Base-by-base conservation (phyloP, 2,888 invertebrate genomes). In the Onchidella celtica region DNA sequence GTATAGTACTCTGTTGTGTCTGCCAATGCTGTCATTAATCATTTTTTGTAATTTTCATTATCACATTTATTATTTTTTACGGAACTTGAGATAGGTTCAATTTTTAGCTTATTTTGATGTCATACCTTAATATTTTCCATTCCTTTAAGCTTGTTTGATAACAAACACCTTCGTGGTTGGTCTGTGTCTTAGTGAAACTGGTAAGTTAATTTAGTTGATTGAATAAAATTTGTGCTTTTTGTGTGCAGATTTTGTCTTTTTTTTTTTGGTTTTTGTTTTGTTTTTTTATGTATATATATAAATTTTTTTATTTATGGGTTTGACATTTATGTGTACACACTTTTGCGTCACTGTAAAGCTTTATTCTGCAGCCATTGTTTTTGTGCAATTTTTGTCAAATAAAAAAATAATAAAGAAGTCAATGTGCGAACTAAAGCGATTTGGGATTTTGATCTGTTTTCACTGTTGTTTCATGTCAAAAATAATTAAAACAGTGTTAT, bases 361-460 rank as follows among this genome's bases (percentile, higher is more conserved):
- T 61, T 61, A 61, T 61, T 61, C 61, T 61, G 47, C 21, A 61
- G 61, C 61, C 61, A 61, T 61, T 61, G 61, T 61, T 61, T 61
- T 61, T 61, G n/a, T 61, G 61, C n/a, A 9, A 6, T 61, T 61
- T 61, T 61, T 61, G 47, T 47, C 47, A 11, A 47, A 47, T 47
- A 47, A 47, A 47, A n/a, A n/a, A n/a, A n/a, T n/a, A n/a, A n/a
- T n/a, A n/a, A n/a, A n/a, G n/a, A n/a, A 47, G 47, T 47, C 47
- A 47, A 47, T 47, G 47, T 47, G 47, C 17, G 17, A 47, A 47
- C 17, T 47, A 17, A 47, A 47, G 47, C 47, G n/a, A n/a, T n/a
- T n/a, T n/a, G n/a, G n/a, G n/a, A n/a, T n/a, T n/a, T n/a, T n/a
- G n/a, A n/a, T n/a, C n/a, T n/a, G n/a, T n/a, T n/a, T n/a, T n/a